Evolutionary conservation across 1,140 invertebrate species (phyloP), one percentile per base, ranked within the genome.

Genomic region (Listronotus oregonensis): DNA sequence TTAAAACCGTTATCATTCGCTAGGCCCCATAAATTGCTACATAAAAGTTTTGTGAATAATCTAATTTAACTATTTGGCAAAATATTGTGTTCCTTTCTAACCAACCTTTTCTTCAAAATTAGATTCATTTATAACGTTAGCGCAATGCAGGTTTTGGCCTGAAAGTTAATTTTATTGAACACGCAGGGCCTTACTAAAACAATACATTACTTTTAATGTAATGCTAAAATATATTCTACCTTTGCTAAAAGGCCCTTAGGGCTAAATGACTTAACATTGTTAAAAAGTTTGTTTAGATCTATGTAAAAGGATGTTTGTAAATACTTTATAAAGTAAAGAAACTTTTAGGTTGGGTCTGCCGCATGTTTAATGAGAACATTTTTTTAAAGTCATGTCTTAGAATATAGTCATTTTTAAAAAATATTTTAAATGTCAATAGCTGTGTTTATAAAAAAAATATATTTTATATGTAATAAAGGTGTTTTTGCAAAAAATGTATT

Each of bases 151-250:
- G 43, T 49, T 49, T 10, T 40, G 57, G 21, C 57, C 31, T n/a
- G 34, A n/a, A 27, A 60, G 17, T 60, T 60, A 60, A 60, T 47
- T 60, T 49, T 21, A 60, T 50, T 60, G 34, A 50, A 50, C 44
- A 60, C 57, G 57, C 57, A 47, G 44, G 34, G 57, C 14, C 44
- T 9, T 6, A 15, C 39, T 57, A 31, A 46, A 57, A 49, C 40
- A 43, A 49, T 27, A 27, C 9, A 18, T 32, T 6, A 10, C 14
- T 39, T 39, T 15, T 57, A 11, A 27, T 10, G 7, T 51, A 31
- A 27, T 31, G 18, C 21, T 51, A 18, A 11, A 15, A 31, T 31
- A 31, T 31, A 32, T 31, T 31, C 11, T 31, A 11, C 11, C 10
- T 34, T 8, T 14, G n/a, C 14, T 11, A 27, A 14, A 51, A 17